Evolutionary conservation across 2,113 vertebrate species (phyloP), one percentile per base, ranked within the genome.

Genomic region (Podocnemis expansa): DNA sequence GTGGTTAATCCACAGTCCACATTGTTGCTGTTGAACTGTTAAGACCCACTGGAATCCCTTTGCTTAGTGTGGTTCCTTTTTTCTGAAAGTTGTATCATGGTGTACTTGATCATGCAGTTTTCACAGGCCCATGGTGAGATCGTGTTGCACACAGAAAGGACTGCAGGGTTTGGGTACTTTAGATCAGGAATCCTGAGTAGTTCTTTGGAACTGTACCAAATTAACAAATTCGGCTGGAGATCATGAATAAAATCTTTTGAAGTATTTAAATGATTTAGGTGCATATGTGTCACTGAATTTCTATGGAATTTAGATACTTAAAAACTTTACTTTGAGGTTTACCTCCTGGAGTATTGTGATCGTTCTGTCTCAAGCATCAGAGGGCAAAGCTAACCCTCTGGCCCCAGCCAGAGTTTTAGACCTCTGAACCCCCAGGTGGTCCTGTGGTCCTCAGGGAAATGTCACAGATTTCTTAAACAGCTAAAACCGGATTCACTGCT

Each of bases 201-300:
- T n/a, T 75, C 5, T 27, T 56, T 73, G 51, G 87, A 41, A 10
- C 24, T 1, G 3, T n/a, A 58, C 24, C 0, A 0, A 10, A 4
- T 41, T 63, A 63, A 63, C 16, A 17, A 34, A n/a, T 63, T 63
- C 31, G n/a, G 8, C 8, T 17, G 60, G 31, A 63, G 60, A n/a
- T 63, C n/a, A 34, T 63, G 29, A 13, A 31, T 63, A 63, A 34
- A 63, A 63, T 63, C 14, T 52, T 63, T 31, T 63, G 60, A 34
- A 34, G 60, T 63, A 16, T 31, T 16, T 17, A 63, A 34, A 31
- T 63, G 60, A 63, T 63, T 63, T 63, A 63, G 60, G 60, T 63
- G 31, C 60, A 31, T 63, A 34, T 34, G 8, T 16, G 34, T 16
- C 31, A 63, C 31, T 63, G 7, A n/a, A 17, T 63, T 34, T 34